A percentile compares a stretch with the other conserved stretches of the same genome.
Conservation (phyloP, 2,888 invertebrate species). For the Nephrotoma guestfalica region DNA sequence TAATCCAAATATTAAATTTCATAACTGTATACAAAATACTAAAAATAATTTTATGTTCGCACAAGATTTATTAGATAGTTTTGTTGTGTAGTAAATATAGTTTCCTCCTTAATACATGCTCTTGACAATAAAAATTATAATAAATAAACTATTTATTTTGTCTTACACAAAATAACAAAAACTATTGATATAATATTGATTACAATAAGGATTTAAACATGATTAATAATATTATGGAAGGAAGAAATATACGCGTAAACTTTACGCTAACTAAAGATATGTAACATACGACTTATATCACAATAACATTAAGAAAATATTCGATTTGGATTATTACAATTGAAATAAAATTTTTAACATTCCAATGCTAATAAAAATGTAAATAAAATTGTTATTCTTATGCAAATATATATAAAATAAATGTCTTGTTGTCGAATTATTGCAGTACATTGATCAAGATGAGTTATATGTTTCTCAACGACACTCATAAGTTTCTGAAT, state of each 20-base stretch:
- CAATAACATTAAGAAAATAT: neutral
- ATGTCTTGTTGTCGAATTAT: neutral
- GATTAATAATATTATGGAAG: neutral
- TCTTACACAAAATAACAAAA: neutral
- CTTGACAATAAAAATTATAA: neutral
- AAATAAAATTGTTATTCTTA: neutral
- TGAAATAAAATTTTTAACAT: neutral
- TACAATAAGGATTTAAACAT: neutral
- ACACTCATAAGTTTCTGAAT: no score
- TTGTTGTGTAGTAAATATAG: neutral
- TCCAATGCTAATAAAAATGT: neutral
- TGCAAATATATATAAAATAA: neutral
- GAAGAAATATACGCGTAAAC: neutral
- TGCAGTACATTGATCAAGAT: no score
- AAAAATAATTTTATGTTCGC: neutral
- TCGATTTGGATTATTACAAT: neutral
- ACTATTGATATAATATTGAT: neutral
- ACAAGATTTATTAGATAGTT: neutral
- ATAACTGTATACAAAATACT: neutral
- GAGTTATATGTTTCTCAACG: no score
- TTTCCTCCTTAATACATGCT: neutral
- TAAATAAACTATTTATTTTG: neutral
- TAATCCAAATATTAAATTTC: neutral
- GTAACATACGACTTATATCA: neutral
- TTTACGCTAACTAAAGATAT: neutral